A percentile compares a stretch with the other conserved stretches of the same genome.
Evolutionary conservation across 2,113 vertebrate species (phyloP).

Genomic region (Vidua chalybeata): DNA sequence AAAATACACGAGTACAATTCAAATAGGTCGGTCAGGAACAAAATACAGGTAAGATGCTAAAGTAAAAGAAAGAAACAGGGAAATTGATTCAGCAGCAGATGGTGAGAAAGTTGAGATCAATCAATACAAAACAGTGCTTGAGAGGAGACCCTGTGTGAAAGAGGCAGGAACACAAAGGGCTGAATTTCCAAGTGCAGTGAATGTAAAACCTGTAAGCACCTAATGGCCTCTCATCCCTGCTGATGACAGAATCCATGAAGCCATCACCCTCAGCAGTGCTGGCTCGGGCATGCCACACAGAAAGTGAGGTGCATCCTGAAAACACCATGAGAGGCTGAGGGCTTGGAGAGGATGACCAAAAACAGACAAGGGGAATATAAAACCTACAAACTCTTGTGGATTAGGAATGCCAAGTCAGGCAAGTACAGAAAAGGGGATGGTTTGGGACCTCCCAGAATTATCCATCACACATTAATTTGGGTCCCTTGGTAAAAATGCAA

Average conservation of each 20-base stretch:
- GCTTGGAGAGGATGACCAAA: background rate
- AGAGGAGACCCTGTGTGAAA: background rate
- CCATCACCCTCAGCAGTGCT: background rate
- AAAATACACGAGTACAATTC: background rate
- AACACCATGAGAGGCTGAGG: background rate
- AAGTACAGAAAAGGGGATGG: background rate
- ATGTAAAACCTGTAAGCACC: background rate
- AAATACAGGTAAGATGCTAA: background rate
- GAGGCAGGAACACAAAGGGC: background rate
- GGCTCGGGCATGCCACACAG: background rate
- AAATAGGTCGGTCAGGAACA: background rate
- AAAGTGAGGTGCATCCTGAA: background rate
- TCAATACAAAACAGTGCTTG: background rate
- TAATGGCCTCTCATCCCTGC: background rate
- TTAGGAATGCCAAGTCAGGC: background rate
- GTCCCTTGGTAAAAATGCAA: background rate
- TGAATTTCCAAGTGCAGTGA: background rate
- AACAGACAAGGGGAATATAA: accelerated
- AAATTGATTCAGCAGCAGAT: background rate
- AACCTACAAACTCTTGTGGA: background rate
- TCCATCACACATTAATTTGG: background rate
- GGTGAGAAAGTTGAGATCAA: background rate
- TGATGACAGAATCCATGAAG: background rate
- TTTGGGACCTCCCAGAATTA: background rate
- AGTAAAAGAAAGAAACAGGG: background rate